These are phyloP conservation scores for Hyppa rectilinea DNA, from an alignment of 2,888 invertebrate species.

Conservation along the genomic window DNA sequence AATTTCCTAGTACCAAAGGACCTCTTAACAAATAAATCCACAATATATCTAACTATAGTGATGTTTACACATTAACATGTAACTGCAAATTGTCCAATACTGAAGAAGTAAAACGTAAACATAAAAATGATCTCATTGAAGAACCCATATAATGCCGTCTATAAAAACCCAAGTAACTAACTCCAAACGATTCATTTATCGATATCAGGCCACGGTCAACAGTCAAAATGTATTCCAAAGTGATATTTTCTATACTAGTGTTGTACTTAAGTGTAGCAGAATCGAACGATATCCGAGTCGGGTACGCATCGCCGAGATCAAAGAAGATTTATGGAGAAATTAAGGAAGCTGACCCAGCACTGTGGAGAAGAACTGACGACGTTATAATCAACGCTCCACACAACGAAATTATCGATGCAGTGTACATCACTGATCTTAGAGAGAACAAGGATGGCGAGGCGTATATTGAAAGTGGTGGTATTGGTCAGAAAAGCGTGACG, in stretches of 20 bases:
- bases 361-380: constrained; percentile 83
- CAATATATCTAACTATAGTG: constrained; percentile 38
- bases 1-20: constrained; percentile 57
- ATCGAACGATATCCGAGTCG: constrained; percentile 74
- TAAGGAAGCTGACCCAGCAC: constrained; percentile 80
- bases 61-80: constrained; percentile 59
- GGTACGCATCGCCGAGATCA: constrained; percentile 65
- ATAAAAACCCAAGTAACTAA: constrained; percentile 44
- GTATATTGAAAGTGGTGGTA: constrained; percentile 79
- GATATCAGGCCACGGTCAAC: constrained; percentile 8
- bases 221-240: constrained; percentile 56
- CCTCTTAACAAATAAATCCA: constrained; percentile 29
- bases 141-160: constrained; percentile 13
- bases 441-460: constrained; percentile 82
- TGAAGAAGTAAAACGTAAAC: constrained; percentile 17
- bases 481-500: constrained; percentile 81
- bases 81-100: constrained; percentile 53
- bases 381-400: constrained; percentile 75
- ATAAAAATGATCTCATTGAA: constrained; percentile 61
- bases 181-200: constrained; percentile 20
- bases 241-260: constrained; percentile 39
- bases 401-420: constrained; percentile 80
- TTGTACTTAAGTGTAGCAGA: constrained; percentile 42
- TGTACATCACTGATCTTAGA: constrained; percentile 82
- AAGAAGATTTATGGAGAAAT: constrained; percentile 80